Base-by-base conservation (phyloP, 2,113 vertebrate genomes). In the Pan troglodytes region DNA sequence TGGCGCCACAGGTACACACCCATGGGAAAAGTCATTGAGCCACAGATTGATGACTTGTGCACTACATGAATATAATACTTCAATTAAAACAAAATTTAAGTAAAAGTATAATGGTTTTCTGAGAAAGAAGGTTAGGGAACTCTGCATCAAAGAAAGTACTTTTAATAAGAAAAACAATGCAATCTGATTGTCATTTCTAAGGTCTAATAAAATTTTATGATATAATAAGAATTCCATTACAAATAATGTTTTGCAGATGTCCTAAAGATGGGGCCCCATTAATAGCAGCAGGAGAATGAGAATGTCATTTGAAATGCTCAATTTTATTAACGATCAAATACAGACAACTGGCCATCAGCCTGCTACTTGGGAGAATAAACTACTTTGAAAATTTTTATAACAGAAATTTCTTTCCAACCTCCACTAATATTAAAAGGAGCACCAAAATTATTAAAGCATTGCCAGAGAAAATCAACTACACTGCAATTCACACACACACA, bases 271-370 rank as follows among this genome's bases (percentile, higher is more conserved):
- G 32, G 5, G 8, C 0, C 76, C 45, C 61, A 90, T 64, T 95
- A 96, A 83, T 57, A 97, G 94, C 23, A 86, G 43, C 11, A 83
- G 43, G 68, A 96, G 57, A 92, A 72, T 55, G 52, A 84, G 35
- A 61, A 57, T 84, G 9, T 81, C 70, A 93, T 85, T 92, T 85
- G 81, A 94, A 92, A 96, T 88, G 75, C 5, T 93, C 30, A 68
- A 27, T 86, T 92, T 81, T 85, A 94, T 93, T 94, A 90, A 94
- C 57, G 48, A 90, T 79, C 50, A 92, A 76, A 76, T 78, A 96
- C 90, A 88, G 57, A 95, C n/a, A 92, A 59, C 11, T 32, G 25
- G 25, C 23, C 16, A 48, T 16, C 3, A 94, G 84, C 13, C 32
- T 95, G 76, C 52, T 95, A 50, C 67, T 88, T 78, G 80, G 23